Evolutionary conservation across 2,113 vertebrate species (phyloP).

Genomic region (Amazona guildingii): DNA sequence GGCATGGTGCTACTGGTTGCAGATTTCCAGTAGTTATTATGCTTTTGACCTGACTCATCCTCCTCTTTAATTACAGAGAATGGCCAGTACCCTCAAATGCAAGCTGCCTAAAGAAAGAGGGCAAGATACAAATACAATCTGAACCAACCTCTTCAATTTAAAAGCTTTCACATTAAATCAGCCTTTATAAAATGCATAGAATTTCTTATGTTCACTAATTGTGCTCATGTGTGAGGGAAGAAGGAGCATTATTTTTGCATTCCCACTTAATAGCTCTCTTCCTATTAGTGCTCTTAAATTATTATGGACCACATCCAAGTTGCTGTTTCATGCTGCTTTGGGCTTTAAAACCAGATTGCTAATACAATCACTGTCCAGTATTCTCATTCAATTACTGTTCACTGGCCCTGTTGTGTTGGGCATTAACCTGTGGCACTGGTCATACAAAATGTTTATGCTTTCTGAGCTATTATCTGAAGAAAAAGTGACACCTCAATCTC

Average conservation of each 20-base stretch:
- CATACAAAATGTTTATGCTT: not conserved
- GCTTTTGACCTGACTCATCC: not conserved
- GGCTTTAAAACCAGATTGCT: not conserved
- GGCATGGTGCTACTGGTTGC: not conserved
- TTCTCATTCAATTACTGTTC: not conserved
- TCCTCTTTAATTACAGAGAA: not conserved
- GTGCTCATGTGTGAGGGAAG: not conserved
- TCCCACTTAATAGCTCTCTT: not conserved
- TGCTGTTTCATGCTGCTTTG: not conserved
- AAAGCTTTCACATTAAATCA: not conserved
- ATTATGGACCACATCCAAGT: not conserved
- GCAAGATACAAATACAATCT: not conserved
- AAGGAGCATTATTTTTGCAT: not conserved
- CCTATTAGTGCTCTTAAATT: not conserved
- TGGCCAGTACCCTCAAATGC: not conserved
- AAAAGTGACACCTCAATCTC: not conserved
- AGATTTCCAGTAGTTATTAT: not conserved
- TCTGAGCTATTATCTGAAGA: not conserved
- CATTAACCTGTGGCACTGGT: not conserved
- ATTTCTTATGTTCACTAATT: not conserved
- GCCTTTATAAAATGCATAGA: not conserved
- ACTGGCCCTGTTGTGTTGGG: rapidly evolving
- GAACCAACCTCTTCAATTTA: not conserved
- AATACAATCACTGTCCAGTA: not conserved
- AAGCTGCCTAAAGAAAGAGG: not conserved